Evolutionary conservation across 2,888 invertebrate genomes (phyloP), one percentile per base, ranked within the genome.

Genomic region (Metalampra italica): DNA sequence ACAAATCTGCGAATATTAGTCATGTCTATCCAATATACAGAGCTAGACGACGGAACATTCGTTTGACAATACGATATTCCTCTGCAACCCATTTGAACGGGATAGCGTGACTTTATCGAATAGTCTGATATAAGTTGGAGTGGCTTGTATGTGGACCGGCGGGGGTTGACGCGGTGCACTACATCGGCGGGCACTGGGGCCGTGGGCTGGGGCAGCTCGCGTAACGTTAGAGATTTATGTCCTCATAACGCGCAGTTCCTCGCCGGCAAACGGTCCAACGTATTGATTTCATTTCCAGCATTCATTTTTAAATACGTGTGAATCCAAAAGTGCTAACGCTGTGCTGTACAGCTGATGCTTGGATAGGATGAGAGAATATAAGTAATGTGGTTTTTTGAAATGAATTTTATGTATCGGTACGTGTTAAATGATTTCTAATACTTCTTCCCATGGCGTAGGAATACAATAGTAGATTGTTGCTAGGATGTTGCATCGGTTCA

Each of bases 201-300:
- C 34, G 14, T 38, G 43, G 39, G 50, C 40, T 36, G 51, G 49
- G 56, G 43, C 49, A 50, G 55, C 44, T 68, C 74, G 71, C 69
- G 78, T 81, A 78, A 78, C 75, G 72, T 76, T 67, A 62, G 75
- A 81, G 83, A 88, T 88, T 88, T 87, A 88, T 86, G 78, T 69
- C 67, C 78, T 79, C 85, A 82, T 87, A 87, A 86, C 77, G 75
- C 69, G 73, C 73, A 63, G 73, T 75, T 78, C 75, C 78, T 75
- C 72, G 74, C 75, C 66, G 69, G 72, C 69, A 76, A 80, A 76
- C 77, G 78, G 72, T 79, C 75, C 73, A 71, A 78, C 71, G 73
- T 84, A 82, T 85, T 77, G 83, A 82, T 85, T 83, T 82, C 76
- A 81, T 82, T 81, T 78, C 75, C 64, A 67, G 63, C 77, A 77